Percentiles rank a stretch among this genome's conserved stretches.
Evolutionary conservation across 53 echinoderm and acorn worm species (phyloP).

Genomic region (Hippasteria phrygiana): DNA sequence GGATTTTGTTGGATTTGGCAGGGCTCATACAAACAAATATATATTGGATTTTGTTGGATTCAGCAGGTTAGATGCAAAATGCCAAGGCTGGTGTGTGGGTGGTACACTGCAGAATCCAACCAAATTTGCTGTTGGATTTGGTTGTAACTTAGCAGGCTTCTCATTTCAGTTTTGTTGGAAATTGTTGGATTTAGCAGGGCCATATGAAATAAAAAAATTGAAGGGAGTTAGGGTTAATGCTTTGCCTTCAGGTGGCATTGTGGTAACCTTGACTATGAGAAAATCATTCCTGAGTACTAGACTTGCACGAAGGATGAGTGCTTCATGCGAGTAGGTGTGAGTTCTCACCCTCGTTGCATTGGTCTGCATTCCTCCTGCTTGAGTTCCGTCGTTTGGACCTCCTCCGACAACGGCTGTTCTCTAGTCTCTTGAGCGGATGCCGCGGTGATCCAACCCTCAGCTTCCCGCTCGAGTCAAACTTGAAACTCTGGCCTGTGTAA

Average conservation of each 20-base stretch:
- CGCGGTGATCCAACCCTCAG: conserved; percentile 40
- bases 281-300: neutral
- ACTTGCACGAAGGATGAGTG: neutral
- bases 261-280: neutral
- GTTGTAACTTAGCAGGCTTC: too few species aligned
- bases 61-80: too few species aligned
- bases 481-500: conserved; percentile 51
- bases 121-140: too few species aligned
- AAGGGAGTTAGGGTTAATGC: neutral
- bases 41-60: too few species aligned
- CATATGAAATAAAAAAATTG: too few species aligned
- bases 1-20: too few species aligned
- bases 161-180: too few species aligned
- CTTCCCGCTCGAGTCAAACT: conserved; percentile 61
- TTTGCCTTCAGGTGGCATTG: neutral
- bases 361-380: neutral
- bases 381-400: conserved; percentile 13
- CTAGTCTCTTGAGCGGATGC: conserved; percentile 58
- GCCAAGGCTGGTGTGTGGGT: too few species aligned
- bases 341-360: conserved; percentile 7
- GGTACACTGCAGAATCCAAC: too few species aligned
- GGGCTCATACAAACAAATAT: too few species aligned
- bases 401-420: conserved; percentile 51
- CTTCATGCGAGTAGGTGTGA: conserved; percentile 7
- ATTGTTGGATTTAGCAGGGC: too few species aligned